Base-by-base conservation (phyloP, 2,888 invertebrate species). In the Latrodectus elegans region DNA sequence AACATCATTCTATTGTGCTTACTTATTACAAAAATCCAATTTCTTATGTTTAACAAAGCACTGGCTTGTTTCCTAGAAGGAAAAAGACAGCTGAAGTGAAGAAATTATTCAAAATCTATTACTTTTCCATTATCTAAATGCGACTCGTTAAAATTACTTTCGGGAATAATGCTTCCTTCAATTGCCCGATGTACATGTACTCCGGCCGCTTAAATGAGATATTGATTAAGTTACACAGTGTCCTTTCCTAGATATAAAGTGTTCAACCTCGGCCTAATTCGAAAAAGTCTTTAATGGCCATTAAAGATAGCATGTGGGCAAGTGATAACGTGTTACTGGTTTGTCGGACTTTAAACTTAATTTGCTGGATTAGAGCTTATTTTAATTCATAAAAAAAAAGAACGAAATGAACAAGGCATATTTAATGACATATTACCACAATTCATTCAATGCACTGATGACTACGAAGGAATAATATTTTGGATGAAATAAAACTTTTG, bases 111-210 rank as follows among this genome's bases (percentile, higher is more conserved):
- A 8, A 49, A 67, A 67, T 15, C 73, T 81, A 81, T 81, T 81
- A 81, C 74, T 67, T 74, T 81, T 74, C 73, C 73, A 81, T 81
- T 81, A 81, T 26, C 74, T 60, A 74, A 67, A 73, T 74, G 81
- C 38, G 73, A 81, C 67, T 65, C 74, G 53, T 74, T 49, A 60
- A 26, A 81, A 81, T 67, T 67, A 49, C 52, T 53, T 81, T 74
- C 67, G 64, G 38, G 67, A 65, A 81, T 81, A 74, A 74, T 67
- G 22, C 68, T 74, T 53, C n/a, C 26, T 65, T 67, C 38, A 3
- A 17, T 53, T 52, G 60, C 67, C 67, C 26, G 51, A 72, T 26
- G 22, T 71, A 72, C 22, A 15, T 65, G 38, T 38, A 38, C 65
- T 76, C 38, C 65, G 12, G 64, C 14, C 65, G 38, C 4, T 80